Evolutionary conservation across 2,113 vertebrate species (phyloP), one percentile per base, ranked within the genome.

Genomic region (Triplophysa rosa): DNA sequence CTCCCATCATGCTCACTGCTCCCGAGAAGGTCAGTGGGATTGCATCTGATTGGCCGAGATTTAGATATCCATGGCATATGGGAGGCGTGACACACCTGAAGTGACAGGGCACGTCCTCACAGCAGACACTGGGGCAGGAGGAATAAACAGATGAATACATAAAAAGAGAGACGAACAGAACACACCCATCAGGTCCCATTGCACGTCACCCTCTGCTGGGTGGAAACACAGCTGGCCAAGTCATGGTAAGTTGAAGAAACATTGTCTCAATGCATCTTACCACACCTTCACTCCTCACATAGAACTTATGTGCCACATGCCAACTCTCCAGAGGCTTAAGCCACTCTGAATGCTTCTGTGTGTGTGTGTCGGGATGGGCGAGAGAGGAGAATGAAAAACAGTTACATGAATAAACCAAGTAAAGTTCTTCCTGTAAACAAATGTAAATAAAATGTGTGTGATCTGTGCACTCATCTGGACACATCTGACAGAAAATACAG

Each of bases 21-120:
- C 10, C 12, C 86, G 91, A 92, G 92, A 94, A 95, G 94, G 95
- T 93, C 93, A 94, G 87, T 70, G 74, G 89, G 89, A 91, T 92
- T 89, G 89, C 86, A 78, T 88, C 88, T 64, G 87, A 88, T 82
- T 79, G 84, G 93, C 89, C 87, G 82, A 87, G 85, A 84, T 82
- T 86, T 84, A 89, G 81, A 79, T 88, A 87, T 87, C 90, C 74
- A 82, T 89, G 91, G 89, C 80, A 82, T 83, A 93, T 91, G n/a
- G 77, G 84, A 85, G 23, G 76, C 77, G 80, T 88, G 91, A 91
- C 83, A 84, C 86, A 94, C 92, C 92, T 93, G 90, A 92, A 94
- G 92, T 90, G 87, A 93, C 89, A 86, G 71, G 2, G 77, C 63
- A 58, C 66, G 72, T 89, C 84, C 87, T 26, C 24, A 71, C 82